A percentile compares a stretch with the other conserved stretches of the same genome.
Evolutionary conservation across 2,113 vertebrate species (phyloP).

Genomic region (Hyaena hyaena): DNA sequence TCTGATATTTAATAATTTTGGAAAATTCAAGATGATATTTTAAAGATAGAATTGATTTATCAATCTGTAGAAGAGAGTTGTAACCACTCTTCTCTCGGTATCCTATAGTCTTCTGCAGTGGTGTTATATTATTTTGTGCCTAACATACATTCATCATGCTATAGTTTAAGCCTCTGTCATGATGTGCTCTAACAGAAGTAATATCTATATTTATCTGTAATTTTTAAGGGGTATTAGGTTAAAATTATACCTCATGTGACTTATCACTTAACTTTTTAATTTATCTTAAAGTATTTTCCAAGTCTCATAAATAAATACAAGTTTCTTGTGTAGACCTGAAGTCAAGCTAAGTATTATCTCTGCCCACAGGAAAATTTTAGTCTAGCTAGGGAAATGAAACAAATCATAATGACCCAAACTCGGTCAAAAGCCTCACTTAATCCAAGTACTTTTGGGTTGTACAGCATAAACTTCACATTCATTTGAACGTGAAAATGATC

Average conservation of each 20-base stretch:
- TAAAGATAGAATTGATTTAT: not conserved
- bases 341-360: constrained; percentile 45
- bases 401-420: constrained; percentile 33
- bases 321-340: not conserved
- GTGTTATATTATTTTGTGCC: not conserved
- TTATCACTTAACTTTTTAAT: constrained; percentile 33
- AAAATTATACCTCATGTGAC: not conserved
- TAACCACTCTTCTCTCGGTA: not conserved
- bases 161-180: not conserved
- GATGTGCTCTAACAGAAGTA: not conserved
- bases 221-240: constrained; percentile 18
- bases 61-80: not conserved
- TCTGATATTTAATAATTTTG: not conserved
- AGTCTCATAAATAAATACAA: not conserved
- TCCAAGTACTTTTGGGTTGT: not conserved
- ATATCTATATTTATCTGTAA: not conserved
- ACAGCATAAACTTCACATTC: not conserved
- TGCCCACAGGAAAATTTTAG: constrained; percentile 8
- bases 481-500: not conserved
- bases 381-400: constrained; percentile 2
- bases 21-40: not conserved
- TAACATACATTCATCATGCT: not conserved
- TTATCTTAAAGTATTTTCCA: constrained; percentile 4
- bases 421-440: not conserved
- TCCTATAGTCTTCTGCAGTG: not conserved